Conservation (phyloP, 2,113 vertebrate species). For the Gulo gulo region DNA sequence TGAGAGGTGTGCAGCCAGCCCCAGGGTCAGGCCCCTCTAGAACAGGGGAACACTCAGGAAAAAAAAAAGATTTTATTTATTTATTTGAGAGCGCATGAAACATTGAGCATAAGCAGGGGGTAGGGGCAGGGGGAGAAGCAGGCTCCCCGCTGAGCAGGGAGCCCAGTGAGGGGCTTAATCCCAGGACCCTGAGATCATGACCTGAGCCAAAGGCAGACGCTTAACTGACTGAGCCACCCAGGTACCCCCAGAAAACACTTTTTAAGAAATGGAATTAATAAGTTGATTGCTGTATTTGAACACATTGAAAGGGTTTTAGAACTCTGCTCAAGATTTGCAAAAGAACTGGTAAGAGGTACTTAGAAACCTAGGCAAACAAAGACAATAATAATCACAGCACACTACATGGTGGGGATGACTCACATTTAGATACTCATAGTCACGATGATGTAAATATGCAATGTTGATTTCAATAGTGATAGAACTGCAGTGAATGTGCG, state of each 20-base stretch:
- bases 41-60: not conserved
- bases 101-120: not conserved
- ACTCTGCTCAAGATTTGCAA: not conserved
- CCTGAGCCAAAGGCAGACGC: not conserved
- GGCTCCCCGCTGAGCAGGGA: not conserved
- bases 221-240: not conserved
- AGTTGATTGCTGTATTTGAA: not conserved
- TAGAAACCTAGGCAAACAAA: slow-evolving; percentile 27
- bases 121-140: not conserved
- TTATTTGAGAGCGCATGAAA: not conserved
- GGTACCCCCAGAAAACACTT: not conserved
- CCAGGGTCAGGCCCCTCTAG: not conserved
- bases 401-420: not conserved
- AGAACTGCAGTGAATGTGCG: not conserved
- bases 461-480: slow-evolving; percentile 7
- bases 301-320: not conserved
- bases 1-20: accelerated
- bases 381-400: not conserved
- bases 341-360: not conserved
- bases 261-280: not conserved
- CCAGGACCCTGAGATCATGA: not conserved
- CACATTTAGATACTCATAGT: not conserved
- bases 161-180: not conserved
- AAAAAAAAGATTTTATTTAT: not conserved
- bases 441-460: not conserved